Evolutionary conservation across 2,888 invertebrate species (phyloP), one percentile per base, ranked within the genome.

Genomic region (Synergus japonicus): DNA sequence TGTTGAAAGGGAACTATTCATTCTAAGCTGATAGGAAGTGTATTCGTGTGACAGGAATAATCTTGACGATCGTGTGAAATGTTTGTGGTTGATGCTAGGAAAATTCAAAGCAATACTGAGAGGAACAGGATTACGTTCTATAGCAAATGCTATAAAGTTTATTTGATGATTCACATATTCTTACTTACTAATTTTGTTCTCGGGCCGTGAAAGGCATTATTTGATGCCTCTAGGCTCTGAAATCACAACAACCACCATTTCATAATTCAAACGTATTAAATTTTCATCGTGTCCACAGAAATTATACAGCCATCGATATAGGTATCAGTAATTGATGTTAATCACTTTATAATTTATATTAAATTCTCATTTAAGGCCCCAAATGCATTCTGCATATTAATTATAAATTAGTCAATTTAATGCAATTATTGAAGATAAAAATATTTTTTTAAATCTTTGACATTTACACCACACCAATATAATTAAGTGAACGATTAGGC

Each of bases 151-250:
- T 87, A 86, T 82, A 81, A 87, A 86, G 81, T 86, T 89, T 89
- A 90, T 89, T 89, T 88, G 90, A 87, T 88, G 86, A 88, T 89
- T 90, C 89, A 90, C 90, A 90, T 88, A 89, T 88, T 92, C 92
- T 92, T 92, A 92, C 92, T 92, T 92, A 92, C 92, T 92, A 92
- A 92, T 92, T 92, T 92, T 89, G 91, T 89, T 91, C 92, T 92
- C 91, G 91, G 90, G 91, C 92, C 92, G 91, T 92, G 92, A 92
- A 91, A 92, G 92, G 92, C 92, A 91, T 92, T 92, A 92, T 92
- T 92, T 90, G 92, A 91, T 91, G 92, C 92, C 92, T 92, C 92
- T 90, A 92, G 91, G 92, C 91, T 92, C 92, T 92, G 92, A 92
- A 92, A 92, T 92, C 91, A 92, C 91, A 92, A 92, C 85, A 92